Evolutionary conservation across 2,113 vertebrate species (phyloP), one percentile per base, ranked within the genome.

Genomic region (Prochilodus magdalenae): DNA sequence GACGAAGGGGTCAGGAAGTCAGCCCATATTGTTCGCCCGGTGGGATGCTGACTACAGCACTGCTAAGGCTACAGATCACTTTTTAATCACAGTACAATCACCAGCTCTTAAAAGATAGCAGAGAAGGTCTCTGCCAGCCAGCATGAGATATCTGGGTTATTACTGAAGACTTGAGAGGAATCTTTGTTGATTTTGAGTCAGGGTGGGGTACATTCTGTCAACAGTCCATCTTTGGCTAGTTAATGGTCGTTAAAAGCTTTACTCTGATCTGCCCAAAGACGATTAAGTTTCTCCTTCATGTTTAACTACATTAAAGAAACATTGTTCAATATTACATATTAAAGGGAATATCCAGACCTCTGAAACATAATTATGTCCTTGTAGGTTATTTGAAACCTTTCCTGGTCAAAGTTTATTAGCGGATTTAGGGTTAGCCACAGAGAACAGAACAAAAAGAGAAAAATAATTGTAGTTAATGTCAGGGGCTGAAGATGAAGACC

Each of bases 1-100:
- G 90, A 92, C 89, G 73, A 85, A 89, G 89, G 90, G 93, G 93
- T 94, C 92, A 93, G 91, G 91, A 92, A 93, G 91, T 93, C 92
- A 89, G 87, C 57, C 62, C 57, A 83, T 88, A 93, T 93, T 93
- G 92, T 93, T 91, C 84, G 65, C 86, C 77, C 87, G 83, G 86
- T 90, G 88, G 88, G 90, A 87, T 85, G 81, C 88, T 92, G 85
- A 62, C 83, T 90, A 89, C 85, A 88, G 87, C 86, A 66, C 88
- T 85, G 84, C 67, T 70, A 88, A 75, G 81, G 66, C 65, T 72
- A 57, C 55, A 80, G 86, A 75, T 80, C 77, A 57, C 30, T 81
- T 82, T 84, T 77, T 85, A 85, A 83, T 84, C 65, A 85, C 67
- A 57, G 53, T 76, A 72, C 51, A 55, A 55, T 51, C 84, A 47